These are phyloP conservation scores for Platorchestia sp. DNA, from an alignment of 1,140 invertebrate species.

Conservation along the genomic window DNA sequence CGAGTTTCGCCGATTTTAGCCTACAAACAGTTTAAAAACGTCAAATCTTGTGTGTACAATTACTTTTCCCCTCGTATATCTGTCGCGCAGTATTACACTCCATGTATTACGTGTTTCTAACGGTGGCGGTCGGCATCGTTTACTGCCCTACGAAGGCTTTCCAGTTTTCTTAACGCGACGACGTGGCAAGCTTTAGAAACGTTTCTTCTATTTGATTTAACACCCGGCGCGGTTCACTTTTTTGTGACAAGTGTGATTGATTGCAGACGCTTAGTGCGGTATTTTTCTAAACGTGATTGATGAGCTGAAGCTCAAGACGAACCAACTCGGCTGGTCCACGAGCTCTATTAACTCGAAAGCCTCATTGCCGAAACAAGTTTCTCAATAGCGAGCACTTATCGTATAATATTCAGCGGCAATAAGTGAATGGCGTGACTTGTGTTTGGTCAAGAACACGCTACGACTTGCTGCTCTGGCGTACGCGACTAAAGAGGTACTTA, in stretches of 20 bases:
- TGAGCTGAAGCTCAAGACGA: neutral
- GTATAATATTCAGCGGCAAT: slow-evolving; percentile 3
- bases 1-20: no score
- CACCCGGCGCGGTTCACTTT: neutral
- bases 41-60: no score
- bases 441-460: neutral
- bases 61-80: no score
- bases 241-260: slow-evolving; percentile 21
- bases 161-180: neutral
- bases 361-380: neutral
- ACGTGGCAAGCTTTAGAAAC: neutral
- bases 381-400: neutral
- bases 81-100: no score
- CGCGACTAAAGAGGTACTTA: neutral
- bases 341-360: neutral
- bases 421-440: slow-evolving; percentile 10
- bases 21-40: no score
- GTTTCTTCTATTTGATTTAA: neutral
- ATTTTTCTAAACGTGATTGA: slow-evolving; percentile 13
- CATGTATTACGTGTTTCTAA: no score
- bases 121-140: no score
- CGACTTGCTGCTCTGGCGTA: neutral
- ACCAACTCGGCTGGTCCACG: neutral
- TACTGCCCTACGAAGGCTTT: neutral
- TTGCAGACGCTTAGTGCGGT: neutral